Evolutionary conservation across 2,113 vertebrate genomes (phyloP).

Genomic region (Scomber scombrus): DNA sequence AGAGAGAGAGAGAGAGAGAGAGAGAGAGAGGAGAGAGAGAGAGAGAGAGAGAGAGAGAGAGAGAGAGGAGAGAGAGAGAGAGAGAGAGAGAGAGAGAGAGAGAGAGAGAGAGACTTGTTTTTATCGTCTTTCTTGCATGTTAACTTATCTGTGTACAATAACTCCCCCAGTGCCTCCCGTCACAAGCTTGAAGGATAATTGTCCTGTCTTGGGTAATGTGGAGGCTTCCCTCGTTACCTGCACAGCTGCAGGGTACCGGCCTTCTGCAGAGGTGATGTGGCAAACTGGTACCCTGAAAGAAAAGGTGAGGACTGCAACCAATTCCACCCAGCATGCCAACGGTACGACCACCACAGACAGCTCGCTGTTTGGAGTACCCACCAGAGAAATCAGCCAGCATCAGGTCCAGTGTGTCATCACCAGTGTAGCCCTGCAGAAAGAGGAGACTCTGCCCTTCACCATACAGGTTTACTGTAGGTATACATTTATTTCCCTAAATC

Average conservation of each 20-base stretch:
- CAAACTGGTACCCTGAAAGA: neutral
- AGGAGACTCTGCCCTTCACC: constrained; percentile 6
- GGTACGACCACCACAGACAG: constrained; percentile 58
- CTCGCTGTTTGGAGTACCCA: constrained; percentile 54
- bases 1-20: no score
- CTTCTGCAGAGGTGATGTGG: constrained; percentile 66
- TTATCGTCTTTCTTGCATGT: neutral
- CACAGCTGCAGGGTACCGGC: constrained; percentile 56
- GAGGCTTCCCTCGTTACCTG: constrained; percentile 60
- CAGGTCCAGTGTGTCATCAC: constrained; percentile 63
- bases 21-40: neutral
- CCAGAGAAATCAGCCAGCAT: constrained; percentile 33
- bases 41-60: neutral
- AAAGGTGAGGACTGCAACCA: constrained; percentile 4
- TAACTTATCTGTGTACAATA: neutral
- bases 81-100: no score
- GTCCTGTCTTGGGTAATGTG: constrained; percentile 1
- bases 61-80: no score
- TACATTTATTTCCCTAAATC: neutral
- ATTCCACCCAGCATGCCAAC: constrained; percentile 6
- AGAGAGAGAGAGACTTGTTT: neutral
- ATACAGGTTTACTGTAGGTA: constrained; percentile 72
- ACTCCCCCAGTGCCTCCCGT: constrained; percentile 59
- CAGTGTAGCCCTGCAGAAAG: neutral
- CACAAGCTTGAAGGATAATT: neutral